Percentiles rank a stretch among this genome's conserved stretches.
These are phyloP conservation scores for Garra rufa DNA, from an alignment of 2,113 vertebrate genomes.

Conservation along the genomic window DNA sequence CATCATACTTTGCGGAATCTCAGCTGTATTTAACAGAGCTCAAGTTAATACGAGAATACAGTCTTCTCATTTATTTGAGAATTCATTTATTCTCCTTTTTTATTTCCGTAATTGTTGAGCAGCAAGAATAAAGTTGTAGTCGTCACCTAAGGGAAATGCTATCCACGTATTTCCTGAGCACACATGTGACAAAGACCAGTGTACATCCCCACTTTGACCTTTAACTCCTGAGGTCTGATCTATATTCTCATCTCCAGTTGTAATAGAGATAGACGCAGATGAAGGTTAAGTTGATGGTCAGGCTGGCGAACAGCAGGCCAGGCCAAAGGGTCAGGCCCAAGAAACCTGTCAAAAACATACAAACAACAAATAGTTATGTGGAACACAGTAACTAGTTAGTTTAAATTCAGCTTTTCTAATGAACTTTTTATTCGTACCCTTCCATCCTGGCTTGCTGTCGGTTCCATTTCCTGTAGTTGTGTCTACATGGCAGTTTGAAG, in stretches of 20 bases:
- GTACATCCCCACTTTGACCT: constrained; percentile 18
- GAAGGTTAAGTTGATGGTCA: constrained; percentile 87
- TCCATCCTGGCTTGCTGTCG: constrained; percentile 73
- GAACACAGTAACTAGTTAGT: neutral
- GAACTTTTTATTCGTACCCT: constrained; percentile 72
- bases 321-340: constrained; percentile 71
- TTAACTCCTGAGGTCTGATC: neutral
- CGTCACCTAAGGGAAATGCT: constrained; percentile 1
- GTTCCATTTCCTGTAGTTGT: constrained; percentile 84
- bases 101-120: neutral
- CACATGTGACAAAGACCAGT: constrained; percentile 1
- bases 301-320: constrained; percentile 82
- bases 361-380: neutral
- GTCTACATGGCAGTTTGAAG: constrained; percentile 88
- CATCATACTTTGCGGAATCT: neutral
- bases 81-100: neutral
- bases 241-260: constrained; percentile 74
- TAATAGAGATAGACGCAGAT: constrained; percentile 84
- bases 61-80: neutral
- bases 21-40: neutral
- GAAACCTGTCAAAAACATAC: constrained; percentile 69
- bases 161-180: neutral
- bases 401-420: neutral
- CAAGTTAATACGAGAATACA: neutral
- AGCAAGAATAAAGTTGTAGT: constrained; percentile 26